Evolutionary conservation across 2,797 vertebrate genomes (phyloP).

Genomic region (Eleutherodactylus coqui): DNA sequence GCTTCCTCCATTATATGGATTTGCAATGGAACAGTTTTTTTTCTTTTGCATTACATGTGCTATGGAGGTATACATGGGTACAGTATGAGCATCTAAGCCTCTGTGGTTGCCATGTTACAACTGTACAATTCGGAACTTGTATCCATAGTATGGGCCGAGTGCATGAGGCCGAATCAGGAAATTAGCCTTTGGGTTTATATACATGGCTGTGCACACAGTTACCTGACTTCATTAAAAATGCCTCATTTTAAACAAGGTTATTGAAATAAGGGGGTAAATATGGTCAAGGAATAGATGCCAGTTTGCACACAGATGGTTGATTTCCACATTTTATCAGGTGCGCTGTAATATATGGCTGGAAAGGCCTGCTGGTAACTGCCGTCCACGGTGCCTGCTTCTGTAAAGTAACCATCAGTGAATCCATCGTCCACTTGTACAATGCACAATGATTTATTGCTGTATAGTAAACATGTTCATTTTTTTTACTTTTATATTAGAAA

Average conservation of each 20-base stretch:
- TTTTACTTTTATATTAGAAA: conserved; percentile 82
- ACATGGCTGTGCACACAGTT: background rate
- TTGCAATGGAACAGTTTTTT: background rate
- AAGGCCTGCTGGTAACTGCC: background rate
- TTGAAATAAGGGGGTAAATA: too few relatives aligned
- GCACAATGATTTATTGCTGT: conserved; percentile 72
- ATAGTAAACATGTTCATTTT: conserved; percentile 72
- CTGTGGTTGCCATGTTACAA: background rate
- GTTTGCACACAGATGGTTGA: background rate
- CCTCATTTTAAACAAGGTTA: too few relatives aligned
- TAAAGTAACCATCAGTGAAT: conserved; percentile 73
- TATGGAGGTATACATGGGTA: background rate
- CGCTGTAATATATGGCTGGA: background rate
- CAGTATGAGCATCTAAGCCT: background rate
- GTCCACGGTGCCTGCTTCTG: conserved; percentile 8
- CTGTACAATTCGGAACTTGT: background rate
- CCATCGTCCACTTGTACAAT: conserved; percentile 76
- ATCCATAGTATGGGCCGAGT: background rate
- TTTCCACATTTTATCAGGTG: background rate
- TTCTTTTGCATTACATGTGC: background rate
- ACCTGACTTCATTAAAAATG: background rate
- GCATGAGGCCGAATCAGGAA: background rate
- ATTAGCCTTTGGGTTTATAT: background rate
- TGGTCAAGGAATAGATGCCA: too few relatives aligned
- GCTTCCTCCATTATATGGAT: background rate